These are phyloP conservation scores for Valencia hispanica DNA, from an alignment of 2,797 vertebrate species.

Conservation along the genomic window DNA sequence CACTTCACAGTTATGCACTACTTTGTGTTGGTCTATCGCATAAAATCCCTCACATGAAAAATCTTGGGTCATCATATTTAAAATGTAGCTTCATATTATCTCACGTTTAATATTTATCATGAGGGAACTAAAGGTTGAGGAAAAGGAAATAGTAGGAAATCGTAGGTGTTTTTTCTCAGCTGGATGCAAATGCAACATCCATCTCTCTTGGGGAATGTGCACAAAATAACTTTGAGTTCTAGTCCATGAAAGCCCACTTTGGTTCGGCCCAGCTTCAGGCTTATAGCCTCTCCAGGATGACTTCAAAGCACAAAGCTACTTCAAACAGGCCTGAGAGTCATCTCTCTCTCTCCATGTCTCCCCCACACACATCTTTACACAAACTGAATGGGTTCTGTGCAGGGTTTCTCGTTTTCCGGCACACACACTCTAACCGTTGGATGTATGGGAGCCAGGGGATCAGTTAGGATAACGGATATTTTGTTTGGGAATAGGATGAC, in stretches of 20 bases:
- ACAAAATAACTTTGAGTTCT: slow-evolving; percentile 35
- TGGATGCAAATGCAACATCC: neutral
- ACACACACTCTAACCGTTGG: slow-evolving; percentile 29
- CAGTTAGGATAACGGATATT: slow-evolving; percentile 17
- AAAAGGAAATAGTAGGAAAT: slow-evolving; percentile 1
- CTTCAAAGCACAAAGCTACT: slow-evolving; percentile 80
- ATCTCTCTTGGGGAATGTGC: slow-evolving; percentile 23
- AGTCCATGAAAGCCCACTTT: slow-evolving; percentile 69
- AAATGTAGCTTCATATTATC: neutral
- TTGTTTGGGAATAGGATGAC: slow-evolving; percentile 48
- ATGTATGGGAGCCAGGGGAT: slow-evolving; percentile 24
- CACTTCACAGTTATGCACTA: neutral
- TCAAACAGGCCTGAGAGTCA: slow-evolving; percentile 76
- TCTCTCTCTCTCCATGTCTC: neutral
- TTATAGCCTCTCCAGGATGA: slow-evolving; percentile 65
- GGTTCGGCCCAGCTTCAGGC: slow-evolving; percentile 56
- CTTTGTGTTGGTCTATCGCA: neutral
- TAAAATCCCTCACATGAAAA: neutral
- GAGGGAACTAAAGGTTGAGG: neutral
- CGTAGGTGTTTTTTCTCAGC: neutral
- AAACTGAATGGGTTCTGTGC: slow-evolving; percentile 21
- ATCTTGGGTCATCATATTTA: slow-evolving; percentile 4
- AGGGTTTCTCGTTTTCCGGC: slow-evolving; percentile 18
- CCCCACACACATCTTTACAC: slow-evolving; percentile 7
- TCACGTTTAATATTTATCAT: neutral